Percentiles rank a stretch among this genome's conserved stretches.
Evolutionary conservation across 1,140 invertebrate genomes (phyloP).

Genomic region (Sarcophaga bullata): DNA sequence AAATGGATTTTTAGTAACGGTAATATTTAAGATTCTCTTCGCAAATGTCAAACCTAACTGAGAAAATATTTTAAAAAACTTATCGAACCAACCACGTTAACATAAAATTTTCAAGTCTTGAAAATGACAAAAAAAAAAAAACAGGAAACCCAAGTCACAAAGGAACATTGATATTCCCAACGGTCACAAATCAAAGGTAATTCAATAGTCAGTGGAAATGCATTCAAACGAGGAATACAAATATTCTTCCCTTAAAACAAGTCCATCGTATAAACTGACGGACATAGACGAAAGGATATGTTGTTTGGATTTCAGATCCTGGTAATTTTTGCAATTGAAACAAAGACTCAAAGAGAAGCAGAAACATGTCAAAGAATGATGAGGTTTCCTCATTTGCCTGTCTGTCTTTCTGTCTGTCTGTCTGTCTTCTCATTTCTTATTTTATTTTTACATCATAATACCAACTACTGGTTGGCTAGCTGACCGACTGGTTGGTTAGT

Average conservation of each 20-base stretch:
- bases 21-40: no score
- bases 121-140: no score
- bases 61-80: no score
- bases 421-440: not conserved
- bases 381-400: not conserved
- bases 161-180: constrained; percentile 8
- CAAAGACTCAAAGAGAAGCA: not conserved
- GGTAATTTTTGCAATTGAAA: not conserved
- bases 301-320: not conserved
- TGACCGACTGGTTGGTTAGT: not conserved
- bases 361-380: constrained; percentile 10
- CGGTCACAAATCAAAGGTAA: constrained; percentile 32
- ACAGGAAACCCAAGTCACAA: not conserved
- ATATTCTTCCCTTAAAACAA: not conserved
- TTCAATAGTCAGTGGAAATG: constrained; percentile 25
- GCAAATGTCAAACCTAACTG: no score
- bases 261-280: not conserved
- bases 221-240: constrained; percentile 1
- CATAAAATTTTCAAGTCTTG: no score
- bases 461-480: no score
- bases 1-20: no score
- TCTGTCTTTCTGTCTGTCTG: not conserved
- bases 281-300: not conserved
- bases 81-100: no score
- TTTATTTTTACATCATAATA: not conserved